phyloP scores from a whole-genome alignment of 2,797 vertebrate species.

The Amniataba percoides region DNA sequence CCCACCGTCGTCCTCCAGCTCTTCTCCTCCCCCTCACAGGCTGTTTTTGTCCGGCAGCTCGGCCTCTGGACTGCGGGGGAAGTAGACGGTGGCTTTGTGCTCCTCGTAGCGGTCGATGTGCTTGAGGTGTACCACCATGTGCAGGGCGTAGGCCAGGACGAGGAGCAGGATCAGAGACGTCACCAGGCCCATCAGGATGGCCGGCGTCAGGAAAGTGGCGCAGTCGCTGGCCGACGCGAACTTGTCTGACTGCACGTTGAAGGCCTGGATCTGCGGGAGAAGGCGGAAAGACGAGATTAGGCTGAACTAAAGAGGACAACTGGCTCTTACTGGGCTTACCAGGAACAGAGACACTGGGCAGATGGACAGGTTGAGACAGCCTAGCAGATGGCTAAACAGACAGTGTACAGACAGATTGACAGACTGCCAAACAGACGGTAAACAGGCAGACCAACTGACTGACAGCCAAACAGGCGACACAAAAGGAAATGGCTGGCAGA shows the following conservation, averaged over 20 bases:
- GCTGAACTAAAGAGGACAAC: constrained; percentile 64
- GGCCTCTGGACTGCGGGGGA: constrained; percentile 86
- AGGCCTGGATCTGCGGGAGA: constrained; percentile 92
- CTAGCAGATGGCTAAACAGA: constrained; percentile 74
- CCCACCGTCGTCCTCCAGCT: constrained; percentile 54
- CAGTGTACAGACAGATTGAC: constrained; percentile 60
- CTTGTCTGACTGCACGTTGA: constrained; percentile 88
- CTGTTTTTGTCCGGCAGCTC: constrained; percentile 89
- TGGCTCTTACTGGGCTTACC: constrained; percentile 63
- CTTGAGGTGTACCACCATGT: constrained; percentile 94
- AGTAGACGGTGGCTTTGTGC: constrained; percentile 90
- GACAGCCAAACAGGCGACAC: constrained; percentile 49
- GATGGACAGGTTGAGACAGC: constrained; percentile 67
- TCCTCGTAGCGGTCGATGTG: constrained; percentile 93
- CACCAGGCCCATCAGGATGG: constrained; percentile 92
- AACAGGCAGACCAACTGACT: constrained; percentile 55
- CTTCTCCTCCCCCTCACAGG: constrained; percentile 79
- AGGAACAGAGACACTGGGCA: constrained; percentile 54
- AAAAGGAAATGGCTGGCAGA: constrained; percentile 56
- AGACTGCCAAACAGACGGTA: constrained; percentile 63
- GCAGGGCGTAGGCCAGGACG: constrained; percentile 92
- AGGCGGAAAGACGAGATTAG: constrained; percentile 62
- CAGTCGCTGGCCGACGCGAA: constrained; percentile 93
- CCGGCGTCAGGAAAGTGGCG: constrained; percentile 90
- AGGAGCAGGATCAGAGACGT: constrained; percentile 92